phyloP scores from a whole-genome alignment of 2,113 vertebrate species.

The Steatornis caripensis region DNA sequence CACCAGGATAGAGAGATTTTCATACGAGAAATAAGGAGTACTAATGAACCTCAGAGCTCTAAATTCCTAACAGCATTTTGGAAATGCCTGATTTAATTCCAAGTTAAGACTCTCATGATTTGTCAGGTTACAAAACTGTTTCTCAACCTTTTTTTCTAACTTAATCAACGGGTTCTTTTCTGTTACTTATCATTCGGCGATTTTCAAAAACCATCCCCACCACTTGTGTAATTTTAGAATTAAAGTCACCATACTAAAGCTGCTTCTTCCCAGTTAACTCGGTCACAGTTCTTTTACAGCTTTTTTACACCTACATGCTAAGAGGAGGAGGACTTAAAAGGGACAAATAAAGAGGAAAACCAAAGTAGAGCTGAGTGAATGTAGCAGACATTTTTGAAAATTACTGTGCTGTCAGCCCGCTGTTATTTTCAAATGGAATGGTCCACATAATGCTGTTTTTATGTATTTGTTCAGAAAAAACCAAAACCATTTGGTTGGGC shows the following conservation, averaged over 20 bases:
- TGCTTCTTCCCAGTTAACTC: not conserved
- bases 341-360: not conserved
- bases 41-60: not conserved
- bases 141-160: not conserved
- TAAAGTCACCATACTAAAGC: not conserved
- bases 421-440: not conserved
- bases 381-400: not conserved
- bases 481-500: not conserved
- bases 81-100: not conserved
- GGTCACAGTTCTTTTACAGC: not conserved
- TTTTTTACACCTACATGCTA: not conserved
- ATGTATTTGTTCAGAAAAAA: not conserved
- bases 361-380: not conserved
- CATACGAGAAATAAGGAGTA: not conserved
- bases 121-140: not conserved
- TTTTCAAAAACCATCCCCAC: not conserved
- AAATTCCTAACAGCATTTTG: not conserved
- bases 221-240: conserved; percentile 16
- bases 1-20: not conserved
- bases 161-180: not conserved
- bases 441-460: not conserved
- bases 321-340: not conserved
- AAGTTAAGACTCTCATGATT: not conserved
- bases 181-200: not conserved
- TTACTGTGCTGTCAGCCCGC: not conserved